Conservation (phyloP, 2,113 vertebrate genomes). For the Lethenteron reissneri region DNA sequence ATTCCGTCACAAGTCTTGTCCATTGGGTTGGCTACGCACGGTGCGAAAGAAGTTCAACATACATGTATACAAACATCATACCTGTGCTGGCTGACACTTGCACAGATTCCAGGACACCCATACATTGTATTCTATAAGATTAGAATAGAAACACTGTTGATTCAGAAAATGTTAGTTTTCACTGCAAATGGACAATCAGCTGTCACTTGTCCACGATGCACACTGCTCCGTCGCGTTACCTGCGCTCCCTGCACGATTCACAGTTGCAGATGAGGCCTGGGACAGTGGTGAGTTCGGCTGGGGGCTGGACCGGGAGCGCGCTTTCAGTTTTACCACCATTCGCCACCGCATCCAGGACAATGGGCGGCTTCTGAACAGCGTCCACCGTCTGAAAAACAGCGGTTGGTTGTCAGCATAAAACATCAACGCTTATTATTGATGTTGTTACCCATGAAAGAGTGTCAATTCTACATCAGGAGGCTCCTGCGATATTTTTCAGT, state of each 20-base stretch:
- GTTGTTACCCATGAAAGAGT: too few relatives aligned
- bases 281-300: not conserved
- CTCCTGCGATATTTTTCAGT: too few relatives aligned
- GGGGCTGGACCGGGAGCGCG: too few relatives aligned
- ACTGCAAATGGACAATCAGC: not conserved
- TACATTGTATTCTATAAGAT: not conserved
- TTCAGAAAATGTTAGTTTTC: not conserved
- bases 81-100: not conserved
- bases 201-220: not conserved
- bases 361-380: too few relatives aligned
- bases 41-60: not conserved
- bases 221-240: not conserved
- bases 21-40: too few relatives aligned
- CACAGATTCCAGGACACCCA: not conserved
- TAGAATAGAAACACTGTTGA: not conserved
- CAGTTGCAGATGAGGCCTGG: constrained; percentile 5
- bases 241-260: constrained; percentile 5
- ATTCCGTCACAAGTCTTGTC: too few relatives aligned
- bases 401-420: too few relatives aligned
- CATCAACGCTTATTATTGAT: too few relatives aligned
- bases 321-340: too few relatives aligned
- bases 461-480: too few relatives aligned
- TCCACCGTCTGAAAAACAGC: too few relatives aligned
- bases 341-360: too few relatives aligned
- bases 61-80: not conserved